These are phyloP conservation scores for Heliconius hermathena DNA, from an alignment of 1,140 invertebrate species.

Conservation along the genomic window DNA sequence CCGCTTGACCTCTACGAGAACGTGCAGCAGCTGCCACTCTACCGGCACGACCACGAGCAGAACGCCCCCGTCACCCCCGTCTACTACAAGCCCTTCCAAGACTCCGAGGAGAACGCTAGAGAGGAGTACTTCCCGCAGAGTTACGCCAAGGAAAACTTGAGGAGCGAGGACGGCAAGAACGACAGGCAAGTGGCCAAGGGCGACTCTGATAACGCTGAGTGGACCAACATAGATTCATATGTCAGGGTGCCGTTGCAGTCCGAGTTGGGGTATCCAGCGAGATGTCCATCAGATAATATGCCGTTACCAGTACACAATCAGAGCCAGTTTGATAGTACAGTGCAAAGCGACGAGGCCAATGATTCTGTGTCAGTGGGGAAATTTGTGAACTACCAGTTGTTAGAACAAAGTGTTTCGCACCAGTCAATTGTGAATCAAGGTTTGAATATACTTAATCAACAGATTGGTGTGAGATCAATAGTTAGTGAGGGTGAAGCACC, in stretches of 20 bases:
- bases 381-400: conserved; percentile 78
- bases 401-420: conserved; percentile 79
- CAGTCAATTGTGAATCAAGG: conserved; percentile 81
- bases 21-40: conserved; percentile 50
- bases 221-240: conserved; percentile 61
- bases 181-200: conserved; percentile 49
- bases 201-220: conserved; percentile 58
- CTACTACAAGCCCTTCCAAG: conserved; percentile 59
- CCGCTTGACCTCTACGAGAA: conserved; percentile 61
- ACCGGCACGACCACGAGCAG: conserved; percentile 57
- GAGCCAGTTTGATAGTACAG: conserved; percentile 61
- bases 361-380: conserved; percentile 62
- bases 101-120: conserved; percentile 55
- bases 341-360: conserved; percentile 64
- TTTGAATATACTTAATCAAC: conserved; percentile 80
- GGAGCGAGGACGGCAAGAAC: conserved; percentile 51
- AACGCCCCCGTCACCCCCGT: conserved; percentile 42
- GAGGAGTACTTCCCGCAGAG: conserved; percentile 59
- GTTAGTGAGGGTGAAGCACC: conserved; percentile 64
- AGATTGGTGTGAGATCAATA: conserved; percentile 72
- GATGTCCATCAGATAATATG: conserved; percentile 65
- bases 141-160: conserved; percentile 61
- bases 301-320: conserved; percentile 53
- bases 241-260: conserved; percentile 47
- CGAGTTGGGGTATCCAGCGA: conserved; percentile 56